Evolutionary conservation across 2,888 invertebrate genomes (phyloP), one percentile per base, ranked within the genome.

Genomic region (Phrixothrix hirtus): DNA sequence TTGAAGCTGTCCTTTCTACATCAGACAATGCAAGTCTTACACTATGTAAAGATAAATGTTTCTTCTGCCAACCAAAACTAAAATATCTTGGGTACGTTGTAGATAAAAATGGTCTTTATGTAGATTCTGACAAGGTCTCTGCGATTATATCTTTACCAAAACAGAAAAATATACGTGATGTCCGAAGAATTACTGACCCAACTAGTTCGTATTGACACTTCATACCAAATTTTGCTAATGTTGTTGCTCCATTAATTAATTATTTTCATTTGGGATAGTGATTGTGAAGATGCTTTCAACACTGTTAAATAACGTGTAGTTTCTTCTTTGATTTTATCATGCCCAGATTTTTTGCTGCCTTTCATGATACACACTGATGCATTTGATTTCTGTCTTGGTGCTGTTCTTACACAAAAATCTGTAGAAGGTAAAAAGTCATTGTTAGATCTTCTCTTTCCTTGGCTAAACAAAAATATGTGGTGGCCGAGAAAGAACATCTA

Each of bases 31-130:
- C 61, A 0, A 53, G 53, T 4, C 35, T 64, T 2, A 66, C 61
- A 0, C 32, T 75, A 0, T 65, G 64, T 10, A 10, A 37, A 7
- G 58, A 61, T 0, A 72, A 73, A 50, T 62, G 61, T 43, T 1
- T 49, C 1, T 67, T 68, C 47, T 64, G 60, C 47, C 15, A 37
- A 16, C 41, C 49, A 3, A 31, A 60, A 16, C 16, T 74, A 1
- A 58, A 60, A 29, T 70, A 67, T 46, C 47, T 74, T 1, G 71
- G 73, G 1, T 70, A 69, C 41, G 25, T 68, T 0, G 65, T 74
- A 2, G 59, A 64, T 36, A 16, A 32, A 0, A 11, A 64, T 1
- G 71, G 71, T 3, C 14, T 68, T 2, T 34, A 49, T 0, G 51
- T 59, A 1, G 60, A 69, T 37, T 48, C 58, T 1, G 57, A 61